A percentile compares a stretch with the other conserved stretches of the same genome.
phyloP scores from a whole-genome alignment of 2,888 invertebrate species.

The Chrysolina oricalcia region DNA sequence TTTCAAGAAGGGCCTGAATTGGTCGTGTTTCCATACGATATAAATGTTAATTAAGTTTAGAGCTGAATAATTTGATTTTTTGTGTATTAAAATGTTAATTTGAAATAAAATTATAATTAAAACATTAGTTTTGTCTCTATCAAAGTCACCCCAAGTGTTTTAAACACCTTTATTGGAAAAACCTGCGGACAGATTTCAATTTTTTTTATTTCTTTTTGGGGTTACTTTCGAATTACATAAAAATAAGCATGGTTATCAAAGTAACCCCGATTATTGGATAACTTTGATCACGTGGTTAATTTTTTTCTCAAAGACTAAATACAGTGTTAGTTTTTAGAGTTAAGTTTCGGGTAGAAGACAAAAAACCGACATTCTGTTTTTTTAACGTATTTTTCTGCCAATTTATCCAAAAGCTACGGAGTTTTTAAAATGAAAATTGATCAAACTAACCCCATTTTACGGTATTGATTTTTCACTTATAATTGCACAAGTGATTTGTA shows the following conservation, averaged over 20 bases:
- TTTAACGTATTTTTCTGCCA: conserved; percentile 9
- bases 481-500: no score
- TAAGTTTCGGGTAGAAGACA: background rate
- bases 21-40: no score
- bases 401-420: background rate
- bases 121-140: background rate
- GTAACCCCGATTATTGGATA: conserved; percentile 1
- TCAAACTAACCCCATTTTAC: conserved; percentile 9
- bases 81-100: background rate
- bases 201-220: conserved; percentile 2
- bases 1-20: no score
- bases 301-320: conserved; percentile 5
- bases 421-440: background rate
- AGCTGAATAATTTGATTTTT: background rate
- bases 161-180: background rate
- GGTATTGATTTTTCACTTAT: no score
- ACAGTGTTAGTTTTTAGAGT: background rate
- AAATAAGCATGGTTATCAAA: conserved; percentile 7
- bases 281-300: background rate
- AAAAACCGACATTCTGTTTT: background rate
- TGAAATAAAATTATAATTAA: background rate
- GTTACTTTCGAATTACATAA: background rate
- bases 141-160: conserved; percentile 6
- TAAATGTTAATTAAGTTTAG: background rate
- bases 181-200: conserved; percentile 4